These are phyloP conservation scores for Ornithoptera priamus DNA, from an alignment of 2,888 invertebrate species.

Conservation along the genomic window DNA sequence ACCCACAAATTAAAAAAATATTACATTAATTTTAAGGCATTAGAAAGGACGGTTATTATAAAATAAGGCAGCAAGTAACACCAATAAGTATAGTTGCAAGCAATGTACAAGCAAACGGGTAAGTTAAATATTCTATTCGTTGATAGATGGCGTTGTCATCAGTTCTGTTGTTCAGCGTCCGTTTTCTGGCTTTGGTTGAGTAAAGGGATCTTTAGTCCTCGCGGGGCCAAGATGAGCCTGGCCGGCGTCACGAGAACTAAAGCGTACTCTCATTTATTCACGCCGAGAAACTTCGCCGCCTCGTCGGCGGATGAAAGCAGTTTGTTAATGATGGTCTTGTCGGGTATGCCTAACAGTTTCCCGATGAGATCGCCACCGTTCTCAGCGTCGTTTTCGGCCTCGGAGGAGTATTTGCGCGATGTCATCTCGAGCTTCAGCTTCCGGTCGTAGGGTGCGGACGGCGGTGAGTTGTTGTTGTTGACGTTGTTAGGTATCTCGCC, in stretches of 20 bases:
- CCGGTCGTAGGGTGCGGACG: slow-evolving; percentile 78
- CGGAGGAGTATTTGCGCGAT: slow-evolving; percentile 72
- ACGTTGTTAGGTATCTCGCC: slow-evolving; percentile 73
- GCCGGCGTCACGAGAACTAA: slow-evolving; percentile 75
- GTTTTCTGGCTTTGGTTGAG: slow-evolving; percentile 44
- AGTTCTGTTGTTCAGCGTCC: slow-evolving; percentile 37
- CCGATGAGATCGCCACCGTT: slow-evolving; percentile 89
- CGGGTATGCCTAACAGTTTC: slow-evolving; percentile 92
- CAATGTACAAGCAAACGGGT: slow-evolving; percentile 34
- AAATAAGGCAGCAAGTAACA: slow-evolving; percentile 70
- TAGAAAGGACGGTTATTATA: slow-evolving; percentile 68
- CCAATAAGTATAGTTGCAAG: slow-evolving; percentile 36
- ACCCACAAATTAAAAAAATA: slow-evolving; percentile 53
- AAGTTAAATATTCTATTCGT: slow-evolving; percentile 46
- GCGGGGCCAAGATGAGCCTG: slow-evolving; percentile 70
- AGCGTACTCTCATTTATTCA: slow-evolving; percentile 84
- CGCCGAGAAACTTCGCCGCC: slow-evolving; percentile 92
- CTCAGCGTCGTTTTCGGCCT: slow-evolving; percentile 76
- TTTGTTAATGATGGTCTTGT: slow-evolving; percentile 91
- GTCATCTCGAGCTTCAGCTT: slow-evolving; percentile 74
- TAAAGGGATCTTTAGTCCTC: slow-evolving; percentile 64
- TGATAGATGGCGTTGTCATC: slow-evolving; percentile 58
- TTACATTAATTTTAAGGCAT: slow-evolving; percentile 55
- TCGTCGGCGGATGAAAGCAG: slow-evolving; percentile 90
- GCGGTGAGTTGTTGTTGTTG: slow-evolving; percentile 79